These are phyloP conservation scores for Steromphala cineraria DNA, from an alignment of 2,888 invertebrate species.

Conservation along the genomic window DNA sequence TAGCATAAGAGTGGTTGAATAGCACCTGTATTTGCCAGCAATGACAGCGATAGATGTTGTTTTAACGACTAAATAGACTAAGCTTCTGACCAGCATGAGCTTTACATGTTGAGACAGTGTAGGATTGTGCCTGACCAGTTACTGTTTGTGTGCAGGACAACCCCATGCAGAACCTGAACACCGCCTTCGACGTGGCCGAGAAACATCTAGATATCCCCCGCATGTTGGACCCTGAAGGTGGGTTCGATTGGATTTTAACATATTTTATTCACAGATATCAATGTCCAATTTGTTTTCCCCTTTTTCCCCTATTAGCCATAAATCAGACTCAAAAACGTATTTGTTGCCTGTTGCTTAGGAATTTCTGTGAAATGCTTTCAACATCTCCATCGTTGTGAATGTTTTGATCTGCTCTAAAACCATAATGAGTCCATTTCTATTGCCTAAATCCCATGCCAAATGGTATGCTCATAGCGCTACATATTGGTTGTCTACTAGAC, in stretches of 20 bases:
- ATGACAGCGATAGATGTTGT: neutral
- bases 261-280: neutral
- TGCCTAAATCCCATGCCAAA: no score
- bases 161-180: slow-evolving; percentile 98
- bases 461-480: no score
- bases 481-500: no score
- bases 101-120: neutral
- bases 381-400: no score
- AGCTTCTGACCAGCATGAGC: neutral
- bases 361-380: no score
- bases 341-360: no score
- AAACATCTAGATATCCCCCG: slow-evolving; percentile 99
- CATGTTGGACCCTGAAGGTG: slow-evolving; percentile 99
- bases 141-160: slow-evolving; percentile 82
- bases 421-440: no score
- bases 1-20: no score
- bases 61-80: neutral
- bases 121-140: neutral
- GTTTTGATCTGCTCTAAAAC: no score
- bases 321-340: no score
- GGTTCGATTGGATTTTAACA: slow-evolving; percentile 44
- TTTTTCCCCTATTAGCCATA: no score
- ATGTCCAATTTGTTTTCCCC: neutral
- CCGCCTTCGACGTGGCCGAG: slow-evolving; percentile 99
- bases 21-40: no score